A percentile compares a stretch with the other conserved stretches of the same genome.
These are phyloP conservation scores for Zonitis immaculata DNA, from an alignment of 2,888 invertebrate species.

Conservation along the genomic window DNA sequence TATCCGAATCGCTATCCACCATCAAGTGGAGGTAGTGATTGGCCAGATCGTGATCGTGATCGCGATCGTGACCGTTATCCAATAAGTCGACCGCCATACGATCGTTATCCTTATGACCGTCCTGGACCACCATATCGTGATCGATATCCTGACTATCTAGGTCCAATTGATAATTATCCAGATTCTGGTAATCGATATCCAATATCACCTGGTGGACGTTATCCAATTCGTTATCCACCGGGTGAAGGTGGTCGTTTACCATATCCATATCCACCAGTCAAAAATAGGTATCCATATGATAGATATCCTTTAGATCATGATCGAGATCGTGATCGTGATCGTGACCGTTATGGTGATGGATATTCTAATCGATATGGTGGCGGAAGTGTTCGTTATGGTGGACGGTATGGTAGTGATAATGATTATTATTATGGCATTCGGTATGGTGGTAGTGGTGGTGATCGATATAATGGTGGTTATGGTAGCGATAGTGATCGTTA, in stretches of 20 bases:
- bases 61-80: constrained; percentile 24
- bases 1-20: constrained; percentile 27
- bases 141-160: constrained; percentile 23
- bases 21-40: not conserved
- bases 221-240: constrained; percentile 20
- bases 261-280: constrained; percentile 16
- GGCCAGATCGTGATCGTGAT: constrained; percentile 4
- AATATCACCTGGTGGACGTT: constrained; percentile 36
- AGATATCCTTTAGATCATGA: constrained; percentile 7
- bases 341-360: constrained; percentile 32
- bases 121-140: constrained; percentile 22
- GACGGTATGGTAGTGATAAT: constrained; percentile 8
- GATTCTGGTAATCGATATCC: constrained; percentile 41
- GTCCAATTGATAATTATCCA: constrained; percentile 44
- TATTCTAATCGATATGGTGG: constrained; percentile 46
- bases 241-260: constrained; percentile 23
- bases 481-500: constrained; percentile 25
- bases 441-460: constrained; percentile 34
- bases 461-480: constrained; percentile 21
- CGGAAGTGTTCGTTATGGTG: constrained; percentile 23
- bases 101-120: constrained; percentile 28
- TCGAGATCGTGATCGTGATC: constrained; percentile 15
- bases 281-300: constrained; percentile 1
- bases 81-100: constrained; percentile 23
- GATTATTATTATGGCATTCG: constrained; percentile 16